phyloP scores from a whole-genome alignment of 2,113 vertebrate species.

The Bos indicus region DNA sequence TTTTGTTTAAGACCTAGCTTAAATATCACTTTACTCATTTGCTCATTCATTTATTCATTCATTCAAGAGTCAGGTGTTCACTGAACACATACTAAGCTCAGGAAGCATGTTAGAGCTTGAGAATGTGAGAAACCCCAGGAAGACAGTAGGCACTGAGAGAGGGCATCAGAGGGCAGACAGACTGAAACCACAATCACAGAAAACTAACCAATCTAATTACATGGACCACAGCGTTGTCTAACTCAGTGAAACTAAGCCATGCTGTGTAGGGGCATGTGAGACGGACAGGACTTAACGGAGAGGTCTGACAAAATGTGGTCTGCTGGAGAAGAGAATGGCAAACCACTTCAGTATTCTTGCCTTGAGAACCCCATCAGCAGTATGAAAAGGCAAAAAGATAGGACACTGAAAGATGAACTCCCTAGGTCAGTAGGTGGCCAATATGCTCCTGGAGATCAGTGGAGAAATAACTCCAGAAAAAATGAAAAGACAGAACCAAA shows the following conservation, averaged over 20 bases:
- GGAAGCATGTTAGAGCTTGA: background rate
- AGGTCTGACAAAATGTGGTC: background rate
- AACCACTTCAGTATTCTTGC: background rate
- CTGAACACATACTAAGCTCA: background rate
- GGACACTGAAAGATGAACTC: background rate
- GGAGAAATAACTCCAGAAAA: background rate
- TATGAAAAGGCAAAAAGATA: background rate
- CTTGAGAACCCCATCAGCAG: background rate
- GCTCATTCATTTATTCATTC: background rate
- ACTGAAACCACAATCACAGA: background rate
- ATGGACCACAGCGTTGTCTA: background rate
- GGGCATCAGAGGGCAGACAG: background rate
- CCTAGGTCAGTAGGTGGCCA: background rate
- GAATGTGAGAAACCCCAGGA: background rate
- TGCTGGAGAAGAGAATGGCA: background rate
- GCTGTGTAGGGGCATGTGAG: accelerated
- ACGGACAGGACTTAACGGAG: background rate
- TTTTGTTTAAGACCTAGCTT: background rate
- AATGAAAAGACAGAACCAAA: background rate
- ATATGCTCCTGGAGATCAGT: background rate
- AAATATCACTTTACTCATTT: background rate
- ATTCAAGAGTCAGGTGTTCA: background rate
- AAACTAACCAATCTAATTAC: background rate
- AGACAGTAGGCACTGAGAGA: background rate
- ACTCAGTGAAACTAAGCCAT: background rate